These are phyloP conservation scores for Nothobranchius kuhntae DNA, from an alignment of 2,113 vertebrate genomes.

Conservation along the genomic window DNA sequence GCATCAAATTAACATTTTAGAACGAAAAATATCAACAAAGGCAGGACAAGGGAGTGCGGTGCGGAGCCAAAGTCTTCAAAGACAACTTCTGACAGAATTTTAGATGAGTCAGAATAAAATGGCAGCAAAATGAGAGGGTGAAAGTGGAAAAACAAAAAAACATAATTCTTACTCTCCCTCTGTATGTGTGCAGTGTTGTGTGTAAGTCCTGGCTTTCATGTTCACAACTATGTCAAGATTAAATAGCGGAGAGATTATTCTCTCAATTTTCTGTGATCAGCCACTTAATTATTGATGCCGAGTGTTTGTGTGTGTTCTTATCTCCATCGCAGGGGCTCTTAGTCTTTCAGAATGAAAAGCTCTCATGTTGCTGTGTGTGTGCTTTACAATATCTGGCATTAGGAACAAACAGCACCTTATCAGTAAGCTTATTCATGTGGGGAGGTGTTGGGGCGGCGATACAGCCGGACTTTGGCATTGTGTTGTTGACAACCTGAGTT, in stretches of 20 bases:
- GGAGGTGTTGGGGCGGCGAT: no score
- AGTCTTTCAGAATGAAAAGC: constrained; percentile 5
- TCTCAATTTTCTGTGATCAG: constrained; percentile 58
- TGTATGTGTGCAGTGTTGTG: constrained; percentile 10
- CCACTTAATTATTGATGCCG: constrained; percentile 49
- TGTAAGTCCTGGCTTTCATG: constrained; percentile 38
- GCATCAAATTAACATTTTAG: constrained; percentile 67
- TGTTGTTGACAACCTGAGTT: no score
- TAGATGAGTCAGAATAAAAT: constrained; percentile 70
- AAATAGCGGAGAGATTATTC: constrained; percentile 52
- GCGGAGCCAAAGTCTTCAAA: constrained; percentile 65
- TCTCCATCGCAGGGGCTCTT: constrained; percentile 22
- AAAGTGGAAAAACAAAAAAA: constrained; percentile 55
- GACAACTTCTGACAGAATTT: constrained; percentile 74
- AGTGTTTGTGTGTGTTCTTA: constrained; percentile 26
- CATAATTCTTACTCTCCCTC: constrained; percentile 26
- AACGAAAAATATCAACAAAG: constrained; percentile 70
- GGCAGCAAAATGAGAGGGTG: constrained; percentile 51
- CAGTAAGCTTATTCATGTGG: neutral
- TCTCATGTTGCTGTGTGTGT: neutral
- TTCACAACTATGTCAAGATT: constrained; percentile 47
- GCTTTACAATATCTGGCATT: neutral
- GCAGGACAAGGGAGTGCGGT: constrained; percentile 62
- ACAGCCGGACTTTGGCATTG: neutral
- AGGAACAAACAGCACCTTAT: neutral